Base-by-base conservation (phyloP, 2,113 vertebrate species). In the Brachyistius frenatus region DNA sequence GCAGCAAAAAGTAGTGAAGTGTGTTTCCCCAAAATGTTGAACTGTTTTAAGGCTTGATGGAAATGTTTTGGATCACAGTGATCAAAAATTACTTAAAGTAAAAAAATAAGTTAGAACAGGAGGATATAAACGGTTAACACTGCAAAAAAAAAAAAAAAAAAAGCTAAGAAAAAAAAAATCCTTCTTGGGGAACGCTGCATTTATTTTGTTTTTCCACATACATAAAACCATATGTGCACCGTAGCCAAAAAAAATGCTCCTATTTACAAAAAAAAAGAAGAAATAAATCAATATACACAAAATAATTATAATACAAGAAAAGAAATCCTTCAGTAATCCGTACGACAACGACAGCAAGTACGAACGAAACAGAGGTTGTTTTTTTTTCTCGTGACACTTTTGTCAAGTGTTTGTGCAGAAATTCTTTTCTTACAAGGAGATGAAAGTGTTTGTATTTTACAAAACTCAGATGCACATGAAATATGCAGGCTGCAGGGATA, bases 251-350 rank as follows among this genome's bases (percentile, higher is more conserved):
- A 61, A 84, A 90, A 87, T 66, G 68, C 62, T 67, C n/a, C 53
- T 86, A 93, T 91, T 87, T 92, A 90, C 86, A 87, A 90, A 78
- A 91, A 67, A 55, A 63, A 1, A 68, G 86, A 90, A 78, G 89
- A 69, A 41, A 63, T 2, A 69, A 87, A 88, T 57, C 52, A 13
- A 72, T 89, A 82, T 88, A 79, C 74, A 86, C 62, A 78, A 72
- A 76, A 77, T 31, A 88, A 78, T 49, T 88, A 88, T 90, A 66
- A 77, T 83, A 91, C 81, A 90, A 85, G 76, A 78, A 71, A 85
- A 58, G 23, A 73, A 79, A 75, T 92, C 84, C 88, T 89, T 91
- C 87, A 83, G 82, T 81, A 82, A 82, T 79, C 64, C 74, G 84
- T 60, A 80, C 83, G 69, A 80, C 76, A 72, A 44, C 65, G 64